Conservation (phyloP, 2,888 invertebrate species). For the Tinea trinotella region DNA sequence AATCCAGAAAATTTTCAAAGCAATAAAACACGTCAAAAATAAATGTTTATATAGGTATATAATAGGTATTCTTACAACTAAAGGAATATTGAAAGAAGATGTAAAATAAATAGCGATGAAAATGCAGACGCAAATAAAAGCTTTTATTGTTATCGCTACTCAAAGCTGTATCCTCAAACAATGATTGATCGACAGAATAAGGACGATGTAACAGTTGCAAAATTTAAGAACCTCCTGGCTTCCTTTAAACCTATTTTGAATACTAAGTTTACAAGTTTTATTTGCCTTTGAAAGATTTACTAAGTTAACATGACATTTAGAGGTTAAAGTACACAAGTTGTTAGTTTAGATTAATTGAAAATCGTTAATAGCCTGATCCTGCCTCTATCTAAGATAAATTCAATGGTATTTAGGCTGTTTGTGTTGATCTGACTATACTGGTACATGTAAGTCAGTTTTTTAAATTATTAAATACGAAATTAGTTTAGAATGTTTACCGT, state of each 20-base stretch:
- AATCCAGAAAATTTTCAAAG: too few relatives aligned
- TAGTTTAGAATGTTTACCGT: conserved; percentile 76
- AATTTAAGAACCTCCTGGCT: neutral
- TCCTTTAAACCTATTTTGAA: neutral
- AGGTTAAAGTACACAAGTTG: neutral
- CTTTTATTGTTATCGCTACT: conserved; percentile 5
- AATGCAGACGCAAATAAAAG: neutral
- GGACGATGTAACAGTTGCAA: neutral
- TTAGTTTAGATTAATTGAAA: neutral
- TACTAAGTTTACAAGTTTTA: neutral
- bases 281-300: neutral
- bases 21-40: too few relatives aligned
- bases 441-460: too few relatives aligned
- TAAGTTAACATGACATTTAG: neutral
- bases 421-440: too few relatives aligned
- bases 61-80: too few relatives aligned
- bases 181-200: conserved; percentile 14
- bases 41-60: too few relatives aligned
- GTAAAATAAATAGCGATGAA: conserved; percentile 10
- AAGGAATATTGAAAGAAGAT: conserved; percentile 3
- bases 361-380: neutral
- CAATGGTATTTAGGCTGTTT: neutral
- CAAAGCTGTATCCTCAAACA: conserved; percentile 10
- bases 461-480: neutral
- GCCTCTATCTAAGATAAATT: conserved; percentile 1